Conservation (phyloP, 2,888 invertebrate genomes). For the Alloplasta piceator region DNA sequence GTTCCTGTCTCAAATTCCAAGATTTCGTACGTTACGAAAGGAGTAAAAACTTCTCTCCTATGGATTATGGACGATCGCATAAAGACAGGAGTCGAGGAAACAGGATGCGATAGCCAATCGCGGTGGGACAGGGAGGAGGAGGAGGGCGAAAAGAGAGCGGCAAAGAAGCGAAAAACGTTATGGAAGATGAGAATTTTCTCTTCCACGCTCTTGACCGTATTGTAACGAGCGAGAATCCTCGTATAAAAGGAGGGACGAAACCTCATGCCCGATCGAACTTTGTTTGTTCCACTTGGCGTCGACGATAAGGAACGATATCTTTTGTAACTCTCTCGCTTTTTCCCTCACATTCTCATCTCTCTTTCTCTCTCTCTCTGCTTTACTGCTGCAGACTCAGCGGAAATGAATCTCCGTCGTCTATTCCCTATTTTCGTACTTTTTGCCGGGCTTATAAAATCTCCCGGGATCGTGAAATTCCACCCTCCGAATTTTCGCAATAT, state of each 20-base stretch:
- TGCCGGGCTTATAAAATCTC: not conserved
- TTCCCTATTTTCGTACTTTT: constrained; percentile 16
- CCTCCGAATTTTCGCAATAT: constrained; percentile 11
- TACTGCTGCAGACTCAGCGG: constrained; percentile 73
- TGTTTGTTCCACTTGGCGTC: constrained; percentile 75
- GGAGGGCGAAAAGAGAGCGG: constrained; percentile 41
- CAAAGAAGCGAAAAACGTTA: constrained; percentile 27
- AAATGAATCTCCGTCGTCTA: constrained; percentile 33
- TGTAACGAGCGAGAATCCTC: constrained; percentile 64
- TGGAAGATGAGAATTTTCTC: constrained; percentile 46
- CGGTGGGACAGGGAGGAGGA: constrained; percentile 1
- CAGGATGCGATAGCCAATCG: not conserved
- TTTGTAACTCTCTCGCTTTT: constrained; percentile 43
- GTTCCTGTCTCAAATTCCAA: constrained; percentile 52
- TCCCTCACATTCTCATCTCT: constrained; percentile 9
- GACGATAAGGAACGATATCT: constrained; percentile 74
- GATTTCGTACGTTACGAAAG: constrained; percentile 29
- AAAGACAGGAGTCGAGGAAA: constrained; percentile 43
- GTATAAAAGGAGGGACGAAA: constrained; percentile 46
- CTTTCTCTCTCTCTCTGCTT: constrained; percentile 30
- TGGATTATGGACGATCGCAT: constrained; percentile 52
- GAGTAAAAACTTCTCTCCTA: constrained; percentile 59
- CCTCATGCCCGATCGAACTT: constrained; percentile 70
- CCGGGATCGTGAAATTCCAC: constrained; percentile 62
- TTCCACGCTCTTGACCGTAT: constrained; percentile 69